Evolutionary conservation across 1,140 invertebrate genomes (phyloP).

Genomic region (Meloidogyne exigua): DNA sequence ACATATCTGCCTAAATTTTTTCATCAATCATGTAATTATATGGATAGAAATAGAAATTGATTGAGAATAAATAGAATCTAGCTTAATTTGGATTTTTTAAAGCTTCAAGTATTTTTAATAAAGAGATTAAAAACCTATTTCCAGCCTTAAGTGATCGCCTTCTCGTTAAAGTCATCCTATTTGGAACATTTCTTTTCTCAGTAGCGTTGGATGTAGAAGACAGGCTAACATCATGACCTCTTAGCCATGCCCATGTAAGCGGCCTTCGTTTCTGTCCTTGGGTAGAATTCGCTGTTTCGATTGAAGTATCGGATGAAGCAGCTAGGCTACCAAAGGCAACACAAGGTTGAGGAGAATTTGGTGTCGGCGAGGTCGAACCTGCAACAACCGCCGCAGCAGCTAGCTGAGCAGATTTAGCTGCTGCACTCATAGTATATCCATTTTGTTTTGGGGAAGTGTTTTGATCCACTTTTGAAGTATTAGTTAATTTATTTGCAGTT

Average conservation of each 20-base stretch:
- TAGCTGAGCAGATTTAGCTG: neutral
- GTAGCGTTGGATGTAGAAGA: neutral
- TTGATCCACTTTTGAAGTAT: neutral
- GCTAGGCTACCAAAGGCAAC: neutral
- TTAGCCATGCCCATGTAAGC: slow-evolving; percentile 23
- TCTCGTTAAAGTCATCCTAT: slow-evolving; percentile 3
- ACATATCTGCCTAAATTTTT: neutral
- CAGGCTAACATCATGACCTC: slow-evolving; percentile 20
- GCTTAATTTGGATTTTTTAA: neutral
- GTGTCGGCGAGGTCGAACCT: neutral
- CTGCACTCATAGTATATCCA: neutral
- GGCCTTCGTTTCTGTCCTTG: slow-evolving; percentile 17
- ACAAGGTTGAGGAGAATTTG: neutral
- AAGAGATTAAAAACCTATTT: slow-evolving; percentile 2
- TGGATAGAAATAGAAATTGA: neutral
- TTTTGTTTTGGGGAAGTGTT: neutral
- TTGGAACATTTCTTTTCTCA: neutral
- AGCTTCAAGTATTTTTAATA: neutral
- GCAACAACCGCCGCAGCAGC: neutral
- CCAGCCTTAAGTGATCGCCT: slow-evolving; percentile 14
- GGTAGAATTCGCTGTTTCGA: neutral
- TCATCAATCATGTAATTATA: neutral
- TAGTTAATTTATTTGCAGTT: neutral
- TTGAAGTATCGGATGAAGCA: neutral
- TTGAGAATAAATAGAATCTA: neutral